Conservation (phyloP, 53 echinoderm and acorn worm species). For the Pentamera pediparva region DNA sequence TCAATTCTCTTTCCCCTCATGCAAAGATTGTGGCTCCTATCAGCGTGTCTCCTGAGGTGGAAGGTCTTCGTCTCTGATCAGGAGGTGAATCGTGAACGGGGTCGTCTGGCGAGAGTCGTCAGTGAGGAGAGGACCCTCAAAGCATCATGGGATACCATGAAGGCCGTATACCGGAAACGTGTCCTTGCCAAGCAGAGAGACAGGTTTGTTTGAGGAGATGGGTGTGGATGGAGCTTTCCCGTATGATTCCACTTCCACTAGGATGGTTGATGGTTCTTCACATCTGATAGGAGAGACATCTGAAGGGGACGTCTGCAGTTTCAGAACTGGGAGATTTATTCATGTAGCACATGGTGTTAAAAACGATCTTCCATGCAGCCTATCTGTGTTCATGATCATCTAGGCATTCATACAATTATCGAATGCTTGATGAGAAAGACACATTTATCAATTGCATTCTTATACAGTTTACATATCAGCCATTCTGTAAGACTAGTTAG, state of each 20-base stretch:
- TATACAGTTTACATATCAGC: no score
- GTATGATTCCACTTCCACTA: no score
- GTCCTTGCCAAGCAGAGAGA: constrained; percentile 34
- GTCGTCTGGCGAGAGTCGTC: constrained; percentile 49
- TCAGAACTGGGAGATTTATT: no score
- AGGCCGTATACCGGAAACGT: constrained; percentile 26
- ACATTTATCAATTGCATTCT: no score
- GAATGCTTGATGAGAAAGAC: no score
- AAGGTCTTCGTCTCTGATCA: constrained; percentile 40
- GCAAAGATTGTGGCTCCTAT: constrained; percentile 46
- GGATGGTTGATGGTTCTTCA: no score
- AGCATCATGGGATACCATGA: constrained; percentile 37
- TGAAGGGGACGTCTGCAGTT: background rate
- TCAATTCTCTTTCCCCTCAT: background rate
- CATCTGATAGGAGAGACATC: no score
- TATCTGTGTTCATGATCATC: no score
- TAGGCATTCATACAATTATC: no score
- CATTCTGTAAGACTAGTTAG: no score
- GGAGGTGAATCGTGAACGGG: constrained; percentile 40
- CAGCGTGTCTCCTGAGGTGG: constrained; percentile 38
- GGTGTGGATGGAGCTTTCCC: background rate
- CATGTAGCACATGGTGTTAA: no score
- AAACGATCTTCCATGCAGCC: no score
- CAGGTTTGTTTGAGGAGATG: constrained; percentile 30
- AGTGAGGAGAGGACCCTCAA: constrained; percentile 24